phyloP scores from a whole-genome alignment of 2,113 vertebrate genomes.

The zebrafish (Danio rerio) region GRCz12tu NC_133199.1:27660001-27660500 shows the following conservation, averaged over 20 bases:
- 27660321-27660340: too few species aligned
- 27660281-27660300: too few species aligned
- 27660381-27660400: too few species aligned
- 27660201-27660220: slow-evolving; percentile 42
- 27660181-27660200: slow-evolving; percentile 52
- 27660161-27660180: slow-evolving; percentile 50
- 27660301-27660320: too few species aligned
- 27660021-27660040: slow-evolving; percentile 38
- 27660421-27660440: too few species aligned
- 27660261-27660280: background rate
- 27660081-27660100: slow-evolving; percentile 68
- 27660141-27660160: slow-evolving; percentile 41
- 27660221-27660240: background rate
- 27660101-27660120: slow-evolving; percentile 68
- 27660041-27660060: slow-evolving; percentile 16
- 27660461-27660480: too few species aligned
- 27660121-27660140: slow-evolving; percentile 50
- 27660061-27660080: slow-evolving; percentile 42
- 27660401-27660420: too few species aligned
- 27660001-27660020: background rate
- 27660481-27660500: background rate
- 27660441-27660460: too few species aligned
- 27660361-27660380: background rate
- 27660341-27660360: background rate
- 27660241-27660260: slow-evolving; percentile 30